These are phyloP conservation scores for Yponomeuta plumbellus DNA, from an alignment of 2,888 invertebrate genomes.

Conservation along the genomic window DNA sequence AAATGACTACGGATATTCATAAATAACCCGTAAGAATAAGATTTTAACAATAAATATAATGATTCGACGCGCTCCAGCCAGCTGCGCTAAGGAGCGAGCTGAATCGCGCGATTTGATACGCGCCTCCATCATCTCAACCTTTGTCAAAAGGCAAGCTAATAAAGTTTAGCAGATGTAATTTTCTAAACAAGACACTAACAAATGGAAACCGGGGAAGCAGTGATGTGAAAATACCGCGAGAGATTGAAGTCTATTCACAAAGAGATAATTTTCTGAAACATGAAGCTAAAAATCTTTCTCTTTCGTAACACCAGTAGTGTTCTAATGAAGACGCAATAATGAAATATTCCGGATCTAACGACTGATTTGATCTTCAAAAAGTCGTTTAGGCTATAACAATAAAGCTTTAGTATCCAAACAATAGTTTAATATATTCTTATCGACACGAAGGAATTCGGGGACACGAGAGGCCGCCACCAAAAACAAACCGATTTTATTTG, in stretches of 20 bases:
- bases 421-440: constrained; percentile 10
- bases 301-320: background rate
- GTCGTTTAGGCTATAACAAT: constrained; percentile 10
- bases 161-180: constrained; percentile 74
- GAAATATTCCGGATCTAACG: background rate
- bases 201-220: constrained; percentile 49
- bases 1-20: constrained; percentile 62
- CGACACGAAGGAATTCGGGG: constrained; percentile 41
- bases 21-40: constrained; percentile 68
- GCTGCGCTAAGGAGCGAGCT: constrained; percentile 69
- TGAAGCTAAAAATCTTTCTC: background rate
- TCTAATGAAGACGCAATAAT: constrained; percentile 9
- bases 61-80: constrained; percentile 69
- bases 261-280: constrained; percentile 10
- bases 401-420: constrained; percentile 13
- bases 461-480: constrained; percentile 40
- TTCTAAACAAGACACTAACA: constrained; percentile 72
- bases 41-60: constrained; percentile 69
- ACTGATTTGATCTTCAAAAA: background rate
- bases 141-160: constrained; percentile 70
- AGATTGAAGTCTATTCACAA: constrained; percentile 24
- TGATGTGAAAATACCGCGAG: constrained; percentile 46
- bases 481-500: constrained; percentile 54
- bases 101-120: constrained; percentile 72
- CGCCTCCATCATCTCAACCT: constrained; percentile 68